Evolutionary conservation across 2,888 invertebrate genomes (phyloP), one percentile per base, ranked within the genome.

Genomic region (Drepanosiphum platanoidis): DNA sequence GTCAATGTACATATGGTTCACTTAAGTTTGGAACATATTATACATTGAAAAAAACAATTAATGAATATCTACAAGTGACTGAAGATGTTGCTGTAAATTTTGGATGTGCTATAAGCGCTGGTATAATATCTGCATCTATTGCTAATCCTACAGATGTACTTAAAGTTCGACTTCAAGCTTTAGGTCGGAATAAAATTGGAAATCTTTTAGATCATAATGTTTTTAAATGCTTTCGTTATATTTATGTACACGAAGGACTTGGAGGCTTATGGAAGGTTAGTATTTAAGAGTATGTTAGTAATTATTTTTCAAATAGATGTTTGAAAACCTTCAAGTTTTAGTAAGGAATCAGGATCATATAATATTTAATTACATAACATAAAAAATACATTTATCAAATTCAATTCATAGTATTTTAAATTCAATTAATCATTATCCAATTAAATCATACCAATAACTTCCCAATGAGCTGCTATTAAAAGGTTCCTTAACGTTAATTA

Each of bases 1-100:
- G 97, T 3, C 98, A 98, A 90, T 95, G 97, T 46, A 97, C 96
- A 64, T 98, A 98, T 91, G 98, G 98, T 88, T 97, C 97, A 58
- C 96, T 98, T 87, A 98, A 98, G 91, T 97, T 98, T 90, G 98
- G 98, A 88, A 95, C 97, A 18, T 98, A 98, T 90, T 97, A 98
- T 90, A 94, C 96, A 1, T 90, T 97, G 88, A 92, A 93, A 89
- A 90, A 93, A 86, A 92, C 92, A 18, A 91, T 92, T 89, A 89
- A 90, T 87, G 88, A 89, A n/a, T 89, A 91, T 83, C 39, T 84
- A 3, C 89, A 90, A 68, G 91, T 91, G 30, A 89, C 90, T 87
- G 92, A 92, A 88, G 91, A 90, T 87, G 90, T 94, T n/a, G 91
- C 92, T 88, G 91, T 93, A 15, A 94, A 95, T 91, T 93, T 97